Evolutionary conservation across 2,797 vertebrate species (phyloP), one percentile per base, ranked within the genome.

Genomic region (Macropodus opercularis): DNA sequence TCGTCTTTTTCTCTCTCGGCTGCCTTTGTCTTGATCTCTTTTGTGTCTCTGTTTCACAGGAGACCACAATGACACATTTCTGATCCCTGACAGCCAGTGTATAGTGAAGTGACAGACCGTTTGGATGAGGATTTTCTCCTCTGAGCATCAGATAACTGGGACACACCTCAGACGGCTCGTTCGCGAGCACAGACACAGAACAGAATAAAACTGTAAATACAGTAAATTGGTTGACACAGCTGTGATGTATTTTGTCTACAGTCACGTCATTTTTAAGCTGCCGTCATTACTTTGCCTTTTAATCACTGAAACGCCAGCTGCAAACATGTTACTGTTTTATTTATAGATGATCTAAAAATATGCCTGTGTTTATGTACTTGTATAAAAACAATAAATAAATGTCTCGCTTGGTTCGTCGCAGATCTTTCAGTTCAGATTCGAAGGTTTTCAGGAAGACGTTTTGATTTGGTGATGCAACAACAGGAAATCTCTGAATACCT

Each of bases 21-120:
- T 12, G 24, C 13, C 11, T 39, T 23, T 77, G 24, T 46, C 55
- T 47, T 62, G 4, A 50, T 49, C 44, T 42, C 23, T 36, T 18
- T n/a, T 42, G 42, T 77, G 13, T 44, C 46, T 76, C 50, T 67
- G 44, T 54, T 74, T 69, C 54, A 55, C 80, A 89, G 89, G 80
- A 68, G 7, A 55, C 47, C 26, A 22, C 1, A n/a, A 66, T 0
- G 32, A 88, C 89, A 36, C 10, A 79, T 60, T 83, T 91, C 4
- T 91, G 65, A 89, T 35, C 55, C 58, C 65, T 49, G 46, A 65
- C 47, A 76, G 52, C 17, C 44, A 56, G 19, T 26, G 39, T 24
- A 26, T 38, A 26, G 50, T 26, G 65, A 61, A 27, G 32, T 22
- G 69, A 22, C 52, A 40, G 54, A 69, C 24, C 18, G 23, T 42